A percentile compares a stretch with the other conserved stretches of the same genome.
Conservation (phyloP, 2,797 vertebrate species). For the Chaunax sp. region DNA sequence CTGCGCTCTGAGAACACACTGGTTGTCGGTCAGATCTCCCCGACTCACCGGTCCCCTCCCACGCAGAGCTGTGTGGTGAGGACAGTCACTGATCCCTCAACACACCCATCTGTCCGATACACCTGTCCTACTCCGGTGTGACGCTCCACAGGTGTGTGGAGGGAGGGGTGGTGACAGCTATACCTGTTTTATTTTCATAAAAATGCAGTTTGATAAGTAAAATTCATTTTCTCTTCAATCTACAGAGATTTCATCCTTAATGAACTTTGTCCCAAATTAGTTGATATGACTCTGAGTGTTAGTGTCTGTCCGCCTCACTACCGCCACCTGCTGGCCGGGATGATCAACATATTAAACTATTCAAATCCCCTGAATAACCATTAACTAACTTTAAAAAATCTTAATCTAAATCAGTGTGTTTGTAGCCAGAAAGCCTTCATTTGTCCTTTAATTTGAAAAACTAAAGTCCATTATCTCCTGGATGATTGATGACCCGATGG, state of each 20-base stretch:
- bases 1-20: conserved; percentile 21
- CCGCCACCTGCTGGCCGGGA: conserved; percentile 20
- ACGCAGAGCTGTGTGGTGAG: not conserved
- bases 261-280: not conserved
- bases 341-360: not conserved
- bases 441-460: not conserved
- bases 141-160: not conserved
- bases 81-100: conserved; percentile 6
- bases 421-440: not conserved
- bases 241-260: not conserved
- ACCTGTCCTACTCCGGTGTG: not conserved
- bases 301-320: not conserved
- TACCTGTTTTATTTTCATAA: not conserved
- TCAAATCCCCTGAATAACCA: not conserved
- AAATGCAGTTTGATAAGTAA: not conserved
- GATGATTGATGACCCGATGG: no score
- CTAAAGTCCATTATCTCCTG: no score
- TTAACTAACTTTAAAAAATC: not conserved
- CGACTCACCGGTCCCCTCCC: conserved; percentile 17
- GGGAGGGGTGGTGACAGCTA: not conserved
- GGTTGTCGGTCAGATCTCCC: conserved; percentile 1
- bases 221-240: not conserved
- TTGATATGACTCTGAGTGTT: not conserved
- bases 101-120: not conserved
- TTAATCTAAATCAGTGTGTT: not conserved